Evolutionary conservation across 2,797 vertebrate species (phyloP).

Genomic region (Crenuchus spilurus): DNA sequence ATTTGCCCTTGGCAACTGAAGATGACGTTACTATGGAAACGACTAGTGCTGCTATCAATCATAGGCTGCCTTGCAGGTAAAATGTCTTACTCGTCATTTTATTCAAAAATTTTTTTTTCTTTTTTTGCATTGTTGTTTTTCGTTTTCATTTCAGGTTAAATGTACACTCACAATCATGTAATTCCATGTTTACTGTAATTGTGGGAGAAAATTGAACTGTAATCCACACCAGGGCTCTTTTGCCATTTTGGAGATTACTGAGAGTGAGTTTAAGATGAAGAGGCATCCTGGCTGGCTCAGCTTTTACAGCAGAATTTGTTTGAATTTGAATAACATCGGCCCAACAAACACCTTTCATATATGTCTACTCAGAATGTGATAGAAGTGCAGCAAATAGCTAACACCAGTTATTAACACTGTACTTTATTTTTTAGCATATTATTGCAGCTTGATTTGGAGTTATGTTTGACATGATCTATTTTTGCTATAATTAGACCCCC

Average conservation of each 20-base stretch:
- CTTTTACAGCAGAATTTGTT: background rate
- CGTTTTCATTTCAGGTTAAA: constrained; percentile 22
- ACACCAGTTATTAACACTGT: background rate
- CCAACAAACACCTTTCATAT: background rate
- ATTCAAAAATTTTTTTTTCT: constrained; percentile 46
- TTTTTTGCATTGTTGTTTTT: background rate
- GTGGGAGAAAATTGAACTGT: constrained; percentile 8
- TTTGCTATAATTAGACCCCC: background rate
- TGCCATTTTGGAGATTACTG: background rate
- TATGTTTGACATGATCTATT: background rate
- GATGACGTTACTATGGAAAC: constrained; percentile 96
- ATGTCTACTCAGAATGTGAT: background rate
- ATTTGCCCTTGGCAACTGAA: constrained; percentile 81
- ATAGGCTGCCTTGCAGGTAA: constrained; percentile 93
- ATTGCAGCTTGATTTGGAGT: background rate
- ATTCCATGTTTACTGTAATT: constrained; percentile 20
- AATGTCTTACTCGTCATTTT: constrained; percentile 67
- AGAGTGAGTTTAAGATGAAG: background rate
- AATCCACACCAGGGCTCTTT: background rate
- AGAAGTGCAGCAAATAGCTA: background rate
- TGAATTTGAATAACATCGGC: constrained; percentile 2
- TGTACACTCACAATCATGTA: background rate
- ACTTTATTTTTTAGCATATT: background rate
- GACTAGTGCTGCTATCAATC: constrained; percentile 88
- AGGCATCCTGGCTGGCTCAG: background rate